Conservation (phyloP, 2,797 vertebrate genomes). For the Alauda arvensis region DNA sequence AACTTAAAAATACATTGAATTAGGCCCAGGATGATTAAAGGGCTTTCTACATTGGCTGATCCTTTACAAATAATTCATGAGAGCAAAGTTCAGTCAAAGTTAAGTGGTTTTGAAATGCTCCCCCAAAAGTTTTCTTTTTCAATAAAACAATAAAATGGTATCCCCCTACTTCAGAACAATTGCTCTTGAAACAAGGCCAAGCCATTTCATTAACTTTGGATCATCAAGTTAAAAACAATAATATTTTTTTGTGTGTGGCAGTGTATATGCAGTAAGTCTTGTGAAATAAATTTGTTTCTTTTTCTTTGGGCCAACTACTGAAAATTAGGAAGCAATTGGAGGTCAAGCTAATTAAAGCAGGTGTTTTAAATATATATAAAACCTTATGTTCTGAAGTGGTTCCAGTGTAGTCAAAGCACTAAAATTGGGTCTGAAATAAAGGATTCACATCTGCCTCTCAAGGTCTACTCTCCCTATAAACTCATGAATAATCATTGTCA, state of each 20-base stretch:
- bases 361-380: background rate
- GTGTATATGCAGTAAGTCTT: background rate
- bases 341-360: constrained; percentile 10
- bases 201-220: background rate
- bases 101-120: background rate
- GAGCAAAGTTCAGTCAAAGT: background rate
- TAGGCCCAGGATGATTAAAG: background rate
- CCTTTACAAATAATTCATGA: background rate
- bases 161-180: background rate
- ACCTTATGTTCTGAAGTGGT: constrained; percentile 25
- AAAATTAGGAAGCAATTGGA: background rate
- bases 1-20: background rate
- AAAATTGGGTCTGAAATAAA: constrained; percentile 46
- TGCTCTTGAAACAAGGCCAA: background rate
- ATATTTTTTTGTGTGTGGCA: background rate
- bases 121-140: background rate
- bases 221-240: background rate
- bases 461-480: constrained; percentile 39
- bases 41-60: background rate
- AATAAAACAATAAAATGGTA: background rate
- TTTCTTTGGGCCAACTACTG: background rate
- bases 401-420: background rate
- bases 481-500: constrained; percentile 56
- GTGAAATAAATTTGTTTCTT: background rate
- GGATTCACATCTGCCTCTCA: constrained; percentile 51